Conservation (phyloP, 2,113 vertebrate genomes). For the Chascanopsetta lugubris region DNA sequence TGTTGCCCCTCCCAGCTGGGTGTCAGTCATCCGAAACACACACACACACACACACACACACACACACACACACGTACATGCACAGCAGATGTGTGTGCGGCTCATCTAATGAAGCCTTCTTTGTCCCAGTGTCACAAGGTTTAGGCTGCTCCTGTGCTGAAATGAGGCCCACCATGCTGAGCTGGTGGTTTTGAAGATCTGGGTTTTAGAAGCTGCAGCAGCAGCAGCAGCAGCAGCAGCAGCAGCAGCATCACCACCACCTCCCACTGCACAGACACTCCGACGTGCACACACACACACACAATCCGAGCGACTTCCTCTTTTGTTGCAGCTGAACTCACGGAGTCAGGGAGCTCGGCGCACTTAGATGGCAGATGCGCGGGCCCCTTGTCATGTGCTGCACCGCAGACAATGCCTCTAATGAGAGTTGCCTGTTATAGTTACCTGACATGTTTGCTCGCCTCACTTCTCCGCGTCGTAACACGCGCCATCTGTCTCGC, state of each 20-base stretch:
- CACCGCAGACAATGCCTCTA: constrained; percentile 53
- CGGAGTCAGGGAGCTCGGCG: constrained; percentile 46
- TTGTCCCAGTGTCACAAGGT: constrained; percentile 63
- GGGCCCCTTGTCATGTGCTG: constrained; percentile 45
- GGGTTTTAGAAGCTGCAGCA: constrained; percentile 57
- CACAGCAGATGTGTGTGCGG: constrained; percentile 14
- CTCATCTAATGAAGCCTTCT: constrained; percentile 69
- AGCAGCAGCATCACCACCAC: constrained; percentile 34
- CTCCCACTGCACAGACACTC: constrained; percentile 63
- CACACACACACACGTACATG: constrained; percentile 1
- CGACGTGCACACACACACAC: constrained; percentile 38
- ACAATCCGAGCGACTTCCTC: constrained; percentile 28
- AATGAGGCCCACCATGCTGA: constrained; percentile 67
- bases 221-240: constrained; percentile 56
- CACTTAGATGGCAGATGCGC: constrained; percentile 35
- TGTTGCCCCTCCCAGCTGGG: constrained; percentile 70
- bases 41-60: constrained; percentile 23
- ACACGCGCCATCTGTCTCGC: constrained; percentile 51
- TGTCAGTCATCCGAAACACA: constrained; percentile 56
- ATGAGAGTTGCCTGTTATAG: constrained; percentile 67
- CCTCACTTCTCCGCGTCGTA: constrained; percentile 40
- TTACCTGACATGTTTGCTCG: constrained; percentile 53
- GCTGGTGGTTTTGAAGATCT: constrained; percentile 66
- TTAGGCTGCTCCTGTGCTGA: constrained; percentile 43
- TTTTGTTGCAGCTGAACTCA: constrained; percentile 50